Percentiles rank a stretch among this genome's conserved stretches.
Evolutionary conservation across 2,113 vertebrate genomes (phyloP).

Genomic region (Regulus satrapa): DNA sequence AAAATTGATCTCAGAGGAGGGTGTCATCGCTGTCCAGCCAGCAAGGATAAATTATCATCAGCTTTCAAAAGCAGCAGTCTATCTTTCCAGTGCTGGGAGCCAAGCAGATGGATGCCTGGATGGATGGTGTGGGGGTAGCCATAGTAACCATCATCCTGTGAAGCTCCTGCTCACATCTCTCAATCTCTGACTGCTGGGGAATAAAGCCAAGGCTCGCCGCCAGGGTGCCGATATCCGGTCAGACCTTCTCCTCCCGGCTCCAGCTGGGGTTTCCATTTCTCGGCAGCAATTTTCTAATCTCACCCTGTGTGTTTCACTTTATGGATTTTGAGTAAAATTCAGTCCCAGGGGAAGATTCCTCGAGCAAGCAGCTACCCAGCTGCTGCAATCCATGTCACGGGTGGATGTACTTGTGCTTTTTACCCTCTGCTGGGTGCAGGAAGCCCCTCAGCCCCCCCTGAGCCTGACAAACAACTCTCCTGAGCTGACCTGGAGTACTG

Average conservation of each 20-base stretch:
- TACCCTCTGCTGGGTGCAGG: neutral
- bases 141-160: slow-evolving; percentile 74
- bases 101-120: slow-evolving; percentile 74
- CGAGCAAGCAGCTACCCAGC: fast-evolving
- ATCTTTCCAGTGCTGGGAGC: slow-evolving; percentile 68
- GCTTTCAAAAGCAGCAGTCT: slow-evolving; percentile 71
- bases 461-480: neutral
- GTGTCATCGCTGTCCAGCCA: slow-evolving; percentile 19
- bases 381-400: neutral
- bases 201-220: slow-evolving; percentile 31
- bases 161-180: slow-evolving; percentile 56
- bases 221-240: neutral
- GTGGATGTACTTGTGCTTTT: neutral
- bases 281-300: neutral
- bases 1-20: slow-evolving; percentile 50
- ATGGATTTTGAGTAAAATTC: neutral
- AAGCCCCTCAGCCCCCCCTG: neutral
- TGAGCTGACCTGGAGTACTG: neutral
- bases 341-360: neutral
- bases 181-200: slow-evolving; percentile 50
- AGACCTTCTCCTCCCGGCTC: neutral
- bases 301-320: neutral
- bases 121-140: slow-evolving; percentile 69
- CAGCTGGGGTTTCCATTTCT: neutral
- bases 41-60: slow-evolving; percentile 65